These are phyloP conservation scores for Aethina tumida DNA, from an alignment of 1,140 invertebrate species.

Conservation along the genomic window DNA sequence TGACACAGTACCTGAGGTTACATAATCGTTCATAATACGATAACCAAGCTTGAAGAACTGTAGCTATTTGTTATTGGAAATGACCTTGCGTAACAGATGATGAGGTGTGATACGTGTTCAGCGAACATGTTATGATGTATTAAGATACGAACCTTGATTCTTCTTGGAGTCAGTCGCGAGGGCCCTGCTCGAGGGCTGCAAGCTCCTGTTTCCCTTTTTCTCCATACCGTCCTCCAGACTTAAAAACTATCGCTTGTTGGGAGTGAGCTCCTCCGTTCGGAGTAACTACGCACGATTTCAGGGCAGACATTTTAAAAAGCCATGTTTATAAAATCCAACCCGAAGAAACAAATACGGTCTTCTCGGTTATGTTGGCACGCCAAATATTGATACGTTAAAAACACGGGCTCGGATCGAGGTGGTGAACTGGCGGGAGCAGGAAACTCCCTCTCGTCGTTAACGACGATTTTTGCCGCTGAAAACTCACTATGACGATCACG, in stretches of 20 bases:
- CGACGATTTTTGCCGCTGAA: constrained; percentile 44
- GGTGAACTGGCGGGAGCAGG: constrained; percentile 38
- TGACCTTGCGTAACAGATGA: no score
- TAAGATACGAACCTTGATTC: constrained; percentile 48
- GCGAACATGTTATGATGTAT: no score
- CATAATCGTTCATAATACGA: no score
- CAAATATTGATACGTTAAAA: constrained; percentile 16
- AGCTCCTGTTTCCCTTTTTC: constrained; percentile 62
- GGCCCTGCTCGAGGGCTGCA: constrained; percentile 49
- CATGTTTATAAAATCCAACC: constrained; percentile 56
- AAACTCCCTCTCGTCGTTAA: constrained; percentile 52
- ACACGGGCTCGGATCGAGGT: constrained; percentile 24
- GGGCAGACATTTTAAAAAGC: constrained; percentile 70
- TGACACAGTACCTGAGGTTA: no score
- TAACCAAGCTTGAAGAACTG: no score
- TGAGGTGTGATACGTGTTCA: no score
- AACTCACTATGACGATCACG: constrained; percentile 40
- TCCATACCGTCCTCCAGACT: constrained; percentile 45
- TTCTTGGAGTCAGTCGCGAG: constrained; percentile 57
- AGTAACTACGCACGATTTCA: constrained; percentile 53
- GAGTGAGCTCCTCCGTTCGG: constrained; percentile 56
- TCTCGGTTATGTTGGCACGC: no score
- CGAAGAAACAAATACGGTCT: constrained; percentile 38
- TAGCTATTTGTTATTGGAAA: no score
- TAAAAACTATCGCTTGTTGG: constrained; percentile 30